Evolutionary conservation across 2,888 invertebrate species (phyloP).

Genomic region (Drosophila lacicola): DNA sequence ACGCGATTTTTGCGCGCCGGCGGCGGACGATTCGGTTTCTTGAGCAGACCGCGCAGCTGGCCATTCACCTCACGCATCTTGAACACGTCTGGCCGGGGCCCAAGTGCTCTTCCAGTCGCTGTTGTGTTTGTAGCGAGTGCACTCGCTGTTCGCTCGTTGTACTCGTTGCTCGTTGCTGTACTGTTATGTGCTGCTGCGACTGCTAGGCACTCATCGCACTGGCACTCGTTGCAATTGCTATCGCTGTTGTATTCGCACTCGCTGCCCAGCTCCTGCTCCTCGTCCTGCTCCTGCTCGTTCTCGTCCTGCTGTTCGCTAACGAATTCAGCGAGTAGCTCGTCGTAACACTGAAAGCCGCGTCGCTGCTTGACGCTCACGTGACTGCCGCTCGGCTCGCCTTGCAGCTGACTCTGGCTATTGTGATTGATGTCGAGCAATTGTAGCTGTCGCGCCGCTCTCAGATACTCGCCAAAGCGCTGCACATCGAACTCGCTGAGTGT

Average conservation of each 20-base stretch:
- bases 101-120: conserved; percentile 6
- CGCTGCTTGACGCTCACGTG: conserved; percentile 32
- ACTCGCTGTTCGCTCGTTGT: conserved; percentile 28
- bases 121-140: conserved; percentile 13
- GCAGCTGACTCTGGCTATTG: conserved; percentile 7
- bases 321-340: conserved; percentile 78
- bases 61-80: conserved; percentile 86
- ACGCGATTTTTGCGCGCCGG: conserved; percentile 91
- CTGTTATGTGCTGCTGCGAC: conserved; percentile 5
- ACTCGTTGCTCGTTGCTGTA: conserved; percentile 16
- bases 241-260: conserved; percentile 27
- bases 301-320: conserved; percentile 72
- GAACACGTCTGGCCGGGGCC: conserved; percentile 2
- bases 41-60: conserved; percentile 87
- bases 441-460: conserved; percentile 63
- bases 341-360: conserved; percentile 77
- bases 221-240: conserved; percentile 47
- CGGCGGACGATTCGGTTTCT: conserved; percentile 90
- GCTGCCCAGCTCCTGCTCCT: conserved; percentile 31
- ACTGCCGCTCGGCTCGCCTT: neutral
- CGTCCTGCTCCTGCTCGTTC: conserved; percentile 49
- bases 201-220: conserved; percentile 66
- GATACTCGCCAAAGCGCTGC: conserved; percentile 76
- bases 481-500: conserved; percentile 82
- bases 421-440: conserved; percentile 61